A percentile compares a stretch with the other conserved stretches of the same genome.
Evolutionary conservation across 1,140 invertebrate genomes (phyloP).

Genomic region (Myzus persicae): DNA sequence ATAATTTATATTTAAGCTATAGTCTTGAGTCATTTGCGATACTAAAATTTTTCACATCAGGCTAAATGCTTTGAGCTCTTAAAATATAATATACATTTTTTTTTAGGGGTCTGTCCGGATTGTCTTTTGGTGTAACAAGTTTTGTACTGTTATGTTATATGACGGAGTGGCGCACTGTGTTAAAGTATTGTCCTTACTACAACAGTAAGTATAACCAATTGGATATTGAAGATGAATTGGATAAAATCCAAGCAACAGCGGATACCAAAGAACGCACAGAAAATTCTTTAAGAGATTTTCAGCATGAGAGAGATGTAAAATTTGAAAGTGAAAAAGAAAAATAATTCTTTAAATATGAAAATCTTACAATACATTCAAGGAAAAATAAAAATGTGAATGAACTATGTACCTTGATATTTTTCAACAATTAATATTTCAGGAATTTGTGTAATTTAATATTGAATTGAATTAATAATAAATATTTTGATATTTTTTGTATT

Average conservation of each 20-base stretch:
- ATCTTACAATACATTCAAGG: no score
- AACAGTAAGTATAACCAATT: background rate
- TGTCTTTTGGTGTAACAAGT: slow-evolving; percentile 6
- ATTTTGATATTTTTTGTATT: background rate
- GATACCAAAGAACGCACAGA: background rate
- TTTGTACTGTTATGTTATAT: slow-evolving; percentile 25
- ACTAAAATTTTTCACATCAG: background rate
- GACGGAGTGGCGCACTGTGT: slow-evolving; percentile 27
- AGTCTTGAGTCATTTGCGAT: background rate
- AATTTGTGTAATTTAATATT: background rate
- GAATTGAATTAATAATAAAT: background rate
- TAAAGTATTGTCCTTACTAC: slow-evolving; percentile 26
- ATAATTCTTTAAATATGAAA: background rate
- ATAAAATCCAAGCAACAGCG: background rate
- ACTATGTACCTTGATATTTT: background rate
- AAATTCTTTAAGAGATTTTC: background rate
- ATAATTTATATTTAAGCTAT: no score
- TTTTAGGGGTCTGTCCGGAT: slow-evolving; percentile 15
- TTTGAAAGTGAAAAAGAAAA: background rate
- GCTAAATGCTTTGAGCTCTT: background rate
- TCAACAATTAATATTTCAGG: background rate
- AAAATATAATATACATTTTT: background rate
- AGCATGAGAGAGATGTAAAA: background rate
- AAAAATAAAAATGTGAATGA: background rate
- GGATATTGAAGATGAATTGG: background rate